Conservation (phyloP, 1,140 invertebrate genomes). For the Achroia grisella region DNA sequence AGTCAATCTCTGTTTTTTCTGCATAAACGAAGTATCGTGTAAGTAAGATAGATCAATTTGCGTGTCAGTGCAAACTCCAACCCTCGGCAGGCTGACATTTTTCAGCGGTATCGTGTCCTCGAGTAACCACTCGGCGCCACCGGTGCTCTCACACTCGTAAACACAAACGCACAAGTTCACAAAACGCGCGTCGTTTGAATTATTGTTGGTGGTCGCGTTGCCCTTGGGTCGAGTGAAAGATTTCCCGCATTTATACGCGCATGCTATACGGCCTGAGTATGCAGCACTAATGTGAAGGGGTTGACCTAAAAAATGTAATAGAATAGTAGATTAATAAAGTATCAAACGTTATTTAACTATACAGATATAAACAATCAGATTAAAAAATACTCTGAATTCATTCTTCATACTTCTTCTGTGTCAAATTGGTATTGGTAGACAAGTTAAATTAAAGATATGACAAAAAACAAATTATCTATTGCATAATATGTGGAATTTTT, state of each 20-base stretch:
- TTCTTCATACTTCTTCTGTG: too few species aligned
- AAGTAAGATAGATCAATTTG: conserved; percentile 89
- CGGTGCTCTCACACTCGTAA: conserved; percentile 99
- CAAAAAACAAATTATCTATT: too few species aligned
- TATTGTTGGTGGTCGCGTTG: conserved; percentile 19
- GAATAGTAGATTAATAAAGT: too few species aligned
- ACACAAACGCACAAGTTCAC: conserved; percentile 97
- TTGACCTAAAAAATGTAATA: conserved; percentile 74
- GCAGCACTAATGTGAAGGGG: conserved; percentile 96
- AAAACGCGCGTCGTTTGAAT: conserved; percentile 82
- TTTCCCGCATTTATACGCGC: conserved; percentile 94
- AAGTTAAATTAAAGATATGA: too few species aligned
- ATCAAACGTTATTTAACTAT: too few species aligned
- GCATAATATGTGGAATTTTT: too few species aligned
- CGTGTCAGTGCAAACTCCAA: conserved; percentile 80
- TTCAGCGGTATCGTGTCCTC: conserved; percentile 96
- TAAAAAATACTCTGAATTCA: too few species aligned
- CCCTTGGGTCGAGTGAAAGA: conserved; percentile 87
- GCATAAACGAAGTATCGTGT: conserved; percentile 86
- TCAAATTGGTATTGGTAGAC: too few species aligned
- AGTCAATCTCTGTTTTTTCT: conserved; percentile 84
- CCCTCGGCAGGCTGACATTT: conserved; percentile 89
- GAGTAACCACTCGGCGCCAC: conserved; percentile 98
- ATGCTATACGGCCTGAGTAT: conserved; percentile 96
- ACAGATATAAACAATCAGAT: too few species aligned